Conservation (phyloP, 1,140 invertebrate genomes). For the Rhynchophorus ferrugineus region DNA sequence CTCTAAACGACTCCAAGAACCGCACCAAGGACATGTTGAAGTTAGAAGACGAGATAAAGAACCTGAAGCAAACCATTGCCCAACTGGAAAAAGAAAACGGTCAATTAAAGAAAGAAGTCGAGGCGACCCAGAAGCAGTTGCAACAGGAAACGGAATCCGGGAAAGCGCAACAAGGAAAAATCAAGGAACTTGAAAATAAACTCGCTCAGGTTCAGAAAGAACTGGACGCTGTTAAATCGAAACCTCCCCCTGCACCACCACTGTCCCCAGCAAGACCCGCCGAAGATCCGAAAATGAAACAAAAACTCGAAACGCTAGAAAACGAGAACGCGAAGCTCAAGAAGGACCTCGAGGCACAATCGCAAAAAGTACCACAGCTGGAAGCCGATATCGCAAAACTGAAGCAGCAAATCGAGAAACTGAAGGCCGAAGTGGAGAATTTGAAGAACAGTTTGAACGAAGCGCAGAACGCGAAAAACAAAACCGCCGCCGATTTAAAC, state of each 20-base stretch:
- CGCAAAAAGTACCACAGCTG: slow-evolving; percentile 11
- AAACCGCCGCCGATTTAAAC: background rate
- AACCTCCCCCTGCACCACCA: too few relatives aligned
- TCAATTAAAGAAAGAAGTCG: slow-evolving; percentile 12
- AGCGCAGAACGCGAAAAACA: background rate
- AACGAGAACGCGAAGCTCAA: slow-evolving; percentile 18
- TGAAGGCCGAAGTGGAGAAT: background rate
- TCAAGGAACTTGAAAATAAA: slow-evolving; percentile 16
- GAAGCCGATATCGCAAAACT: slow-evolving; percentile 10
- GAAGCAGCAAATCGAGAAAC: slow-evolving; percentile 8
- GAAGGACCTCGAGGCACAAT: slow-evolving; percentile 18
- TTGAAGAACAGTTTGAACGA: background rate
- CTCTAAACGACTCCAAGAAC: slow-evolving; percentile 19
- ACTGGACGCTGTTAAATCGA: slow-evolving; percentile 12
- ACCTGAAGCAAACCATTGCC: slow-evolving; percentile 15
- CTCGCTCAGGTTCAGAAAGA: slow-evolving; percentile 17
- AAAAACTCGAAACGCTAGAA: slow-evolving; percentile 13
- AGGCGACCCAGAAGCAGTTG: slow-evolving; percentile 12
- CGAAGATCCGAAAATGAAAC: background rate
- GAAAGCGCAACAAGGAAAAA: slow-evolving; percentile 16
- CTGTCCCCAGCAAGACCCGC: background rate
- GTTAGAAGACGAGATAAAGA: slow-evolving; percentile 16
- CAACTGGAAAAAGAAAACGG: slow-evolving; percentile 17
- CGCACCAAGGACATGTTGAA: slow-evolving; percentile 4
- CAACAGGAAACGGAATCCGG: slow-evolving; percentile 8